These are phyloP conservation scores for Mythimna ferrago DNA, from an alignment of 2,888 invertebrate genomes.

Conservation along the genomic window DNA sequence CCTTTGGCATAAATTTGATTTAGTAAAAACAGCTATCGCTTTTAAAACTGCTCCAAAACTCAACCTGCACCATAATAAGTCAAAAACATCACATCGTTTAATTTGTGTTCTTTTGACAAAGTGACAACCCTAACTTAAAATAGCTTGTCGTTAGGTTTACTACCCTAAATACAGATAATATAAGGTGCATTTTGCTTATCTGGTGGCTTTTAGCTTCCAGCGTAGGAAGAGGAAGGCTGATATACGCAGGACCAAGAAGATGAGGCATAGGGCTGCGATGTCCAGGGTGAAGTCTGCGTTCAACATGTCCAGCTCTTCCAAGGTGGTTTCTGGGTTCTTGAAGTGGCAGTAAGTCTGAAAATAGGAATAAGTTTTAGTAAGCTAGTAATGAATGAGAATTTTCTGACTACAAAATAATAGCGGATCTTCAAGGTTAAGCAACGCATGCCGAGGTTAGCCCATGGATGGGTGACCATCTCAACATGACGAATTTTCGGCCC, in stretches of 20 bases:
- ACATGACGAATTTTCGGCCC: too few relatives aligned
- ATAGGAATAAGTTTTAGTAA: neutral
- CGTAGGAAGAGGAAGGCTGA: conserved; percentile 96
- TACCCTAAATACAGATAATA: conserved; percentile 38
- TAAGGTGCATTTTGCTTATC: conserved; percentile 87
- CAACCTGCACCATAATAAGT: conserved; percentile 38
- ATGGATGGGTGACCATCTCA: too few relatives aligned
- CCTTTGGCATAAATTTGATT: conserved; percentile 57
- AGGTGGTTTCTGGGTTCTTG: conserved; percentile 94
- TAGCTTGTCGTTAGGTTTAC: conserved; percentile 54
- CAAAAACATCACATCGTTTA: conserved; percentile 4
- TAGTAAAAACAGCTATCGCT: conserved; percentile 21
- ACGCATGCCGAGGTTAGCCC: too few relatives aligned
- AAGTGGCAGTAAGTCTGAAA: conserved; percentile 95
- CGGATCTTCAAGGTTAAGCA: too few relatives aligned
- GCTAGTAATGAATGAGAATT: too few relatives aligned
- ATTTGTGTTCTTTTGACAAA: conserved; percentile 53
- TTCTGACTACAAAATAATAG: too few relatives aligned
- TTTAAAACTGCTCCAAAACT: conserved; percentile 34
- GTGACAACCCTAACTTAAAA: conserved; percentile 57
- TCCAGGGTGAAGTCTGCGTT: conserved; percentile 95
- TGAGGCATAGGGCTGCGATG: conserved; percentile 94
- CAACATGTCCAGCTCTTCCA: conserved; percentile 97
- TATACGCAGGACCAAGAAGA: conserved; percentile 95
- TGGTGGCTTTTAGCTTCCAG: conserved; percentile 95